phyloP scores from a whole-genome alignment of 2,797 vertebrate species.

The Percopsis omiscomaycus region DNA sequence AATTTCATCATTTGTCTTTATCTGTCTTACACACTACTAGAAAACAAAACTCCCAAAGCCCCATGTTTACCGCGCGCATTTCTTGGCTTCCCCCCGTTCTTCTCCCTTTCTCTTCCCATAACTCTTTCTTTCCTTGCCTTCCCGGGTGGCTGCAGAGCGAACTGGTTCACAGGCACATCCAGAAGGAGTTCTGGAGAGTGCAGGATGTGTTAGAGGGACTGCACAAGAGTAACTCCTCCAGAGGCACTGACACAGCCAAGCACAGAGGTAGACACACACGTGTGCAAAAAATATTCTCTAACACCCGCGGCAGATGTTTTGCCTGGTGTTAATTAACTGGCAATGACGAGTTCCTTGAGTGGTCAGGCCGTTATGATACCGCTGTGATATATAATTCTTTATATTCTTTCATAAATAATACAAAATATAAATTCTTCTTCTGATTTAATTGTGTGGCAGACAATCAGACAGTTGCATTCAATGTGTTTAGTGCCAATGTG shows the following conservation, averaged over 20 bases:
- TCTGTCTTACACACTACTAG: neutral
- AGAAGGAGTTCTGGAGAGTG: constrained; percentile 97
- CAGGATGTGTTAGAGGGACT: constrained; percentile 95
- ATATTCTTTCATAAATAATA: too few relatives aligned
- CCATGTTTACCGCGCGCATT: neutral
- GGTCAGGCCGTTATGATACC: too few relatives aligned
- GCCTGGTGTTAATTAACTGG: too few relatives aligned
- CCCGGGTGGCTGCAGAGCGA: constrained; percentile 79
- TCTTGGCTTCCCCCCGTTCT: neutral
- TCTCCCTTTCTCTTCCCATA: neutral
- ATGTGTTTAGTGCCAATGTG: too few relatives aligned
- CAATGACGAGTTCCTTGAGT: too few relatives aligned
- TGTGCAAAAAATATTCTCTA: neutral
- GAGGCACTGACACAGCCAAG: constrained; percentile 92
- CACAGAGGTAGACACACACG: constrained; percentile 80
- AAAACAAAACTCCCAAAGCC: neutral
- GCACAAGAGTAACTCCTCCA: constrained; percentile 90
- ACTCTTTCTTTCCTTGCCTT: neutral
- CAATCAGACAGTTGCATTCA: too few relatives aligned
- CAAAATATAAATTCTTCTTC: too few relatives aligned
- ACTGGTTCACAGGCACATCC: constrained; percentile 87
- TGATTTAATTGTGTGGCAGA: too few relatives aligned
- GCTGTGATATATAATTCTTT: too few relatives aligned
- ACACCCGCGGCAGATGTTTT: too few relatives aligned
- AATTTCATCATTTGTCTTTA: too few relatives aligned